Evolutionary conservation across 1,140 invertebrate species (phyloP).

Genomic region (Sminthurinus signatus): DNA sequence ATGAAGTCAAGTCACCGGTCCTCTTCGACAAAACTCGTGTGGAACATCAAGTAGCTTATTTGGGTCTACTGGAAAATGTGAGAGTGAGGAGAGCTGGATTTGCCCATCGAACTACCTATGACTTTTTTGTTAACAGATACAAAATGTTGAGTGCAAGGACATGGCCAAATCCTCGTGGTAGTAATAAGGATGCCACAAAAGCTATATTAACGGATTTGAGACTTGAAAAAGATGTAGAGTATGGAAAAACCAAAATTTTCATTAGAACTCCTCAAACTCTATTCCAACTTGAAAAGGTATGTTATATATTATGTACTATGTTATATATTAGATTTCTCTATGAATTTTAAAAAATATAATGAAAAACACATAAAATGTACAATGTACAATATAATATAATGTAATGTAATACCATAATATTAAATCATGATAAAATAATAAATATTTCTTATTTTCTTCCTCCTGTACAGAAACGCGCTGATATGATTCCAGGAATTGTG

Average conservation of each 20-base stretch:
- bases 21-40: conserved; percentile 71
- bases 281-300: conserved; percentile 73
- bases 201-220: conserved; percentile 73
- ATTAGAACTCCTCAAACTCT: conserved; percentile 83
- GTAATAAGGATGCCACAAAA: conserved; percentile 65
- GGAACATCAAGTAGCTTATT: conserved; percentile 68
- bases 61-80: conserved; percentile 80
- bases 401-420: too few species aligned
- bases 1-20: conserved; percentile 80
- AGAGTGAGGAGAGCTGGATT: conserved; percentile 88
- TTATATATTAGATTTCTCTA: neutral
- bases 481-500: conserved; percentile 66
- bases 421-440: too few species aligned
- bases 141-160: conserved; percentile 92
- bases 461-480: conserved; percentile 28
- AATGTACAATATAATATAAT: too few species aligned
- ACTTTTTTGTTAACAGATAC: conserved; percentile 61
- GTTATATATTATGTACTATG: neutral
- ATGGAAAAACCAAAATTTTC: conserved; percentile 91
- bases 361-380: neutral
- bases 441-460: too few species aligned
- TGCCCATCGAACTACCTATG: conserved; percentile 82
- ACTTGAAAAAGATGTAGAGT: conserved; percentile 78
- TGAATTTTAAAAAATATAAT: neutral
- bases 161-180: conserved; percentile 69